These are phyloP conservation scores for Dryomyza anilis DNA, from an alignment of 2,888 invertebrate genomes.

Conservation along the genomic window DNA sequence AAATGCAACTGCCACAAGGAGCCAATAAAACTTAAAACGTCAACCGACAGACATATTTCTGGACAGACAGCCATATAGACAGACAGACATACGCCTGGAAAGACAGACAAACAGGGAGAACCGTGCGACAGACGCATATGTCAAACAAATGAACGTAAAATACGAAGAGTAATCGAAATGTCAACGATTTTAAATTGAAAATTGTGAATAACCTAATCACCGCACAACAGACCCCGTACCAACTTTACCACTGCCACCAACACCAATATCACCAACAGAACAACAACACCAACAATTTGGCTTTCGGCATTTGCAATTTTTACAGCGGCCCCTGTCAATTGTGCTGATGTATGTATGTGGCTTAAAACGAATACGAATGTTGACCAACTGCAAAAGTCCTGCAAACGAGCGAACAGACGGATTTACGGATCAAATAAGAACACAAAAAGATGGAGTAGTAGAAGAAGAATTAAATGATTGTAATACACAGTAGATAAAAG, in stretches of 20 bases:
- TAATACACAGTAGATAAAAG: too few relatives aligned
- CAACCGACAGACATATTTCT: background rate
- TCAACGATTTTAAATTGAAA: constrained; percentile 48
- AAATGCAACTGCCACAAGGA: constrained; percentile 13
- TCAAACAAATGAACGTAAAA: constrained; percentile 19
- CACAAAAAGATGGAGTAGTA: too few relatives aligned
- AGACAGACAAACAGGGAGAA: background rate
- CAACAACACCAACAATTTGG: constrained; percentile 15
- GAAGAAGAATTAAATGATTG: too few relatives aligned
- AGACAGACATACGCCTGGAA: background rate
- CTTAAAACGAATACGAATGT: too few relatives aligned
- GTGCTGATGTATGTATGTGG: constrained; percentile 13
- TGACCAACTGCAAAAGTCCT: too few relatives aligned
- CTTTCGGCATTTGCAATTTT: constrained; percentile 21
- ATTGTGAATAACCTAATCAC: constrained; percentile 50
- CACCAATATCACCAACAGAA: background rate
- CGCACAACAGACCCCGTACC: constrained; percentile 17
- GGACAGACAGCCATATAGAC: background rate
- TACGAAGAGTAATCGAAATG: constrained; percentile 42
- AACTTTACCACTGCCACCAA: background rate
- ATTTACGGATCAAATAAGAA: too few relatives aligned
- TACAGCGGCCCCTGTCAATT: constrained; percentile 4
- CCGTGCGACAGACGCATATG: constrained; percentile 1
- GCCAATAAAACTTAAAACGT: constrained; percentile 2
- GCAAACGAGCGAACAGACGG: too few relatives aligned